These are phyloP conservation scores for Empidonax traillii DNA, from an alignment of 2,113 vertebrate species.

Conservation along the genomic window DNA sequence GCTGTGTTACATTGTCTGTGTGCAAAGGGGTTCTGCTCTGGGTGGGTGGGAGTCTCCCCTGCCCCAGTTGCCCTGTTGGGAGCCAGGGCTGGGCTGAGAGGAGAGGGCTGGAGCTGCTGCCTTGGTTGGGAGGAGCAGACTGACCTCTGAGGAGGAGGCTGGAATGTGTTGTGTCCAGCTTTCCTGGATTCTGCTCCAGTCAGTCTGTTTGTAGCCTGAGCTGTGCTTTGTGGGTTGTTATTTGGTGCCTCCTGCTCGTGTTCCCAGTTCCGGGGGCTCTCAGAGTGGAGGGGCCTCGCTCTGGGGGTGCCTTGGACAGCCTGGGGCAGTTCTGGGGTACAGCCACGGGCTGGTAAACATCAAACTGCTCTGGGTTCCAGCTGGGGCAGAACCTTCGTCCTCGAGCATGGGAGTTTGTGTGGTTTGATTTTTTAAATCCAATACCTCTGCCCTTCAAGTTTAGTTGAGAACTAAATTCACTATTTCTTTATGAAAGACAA, in stretches of 20 bases:
- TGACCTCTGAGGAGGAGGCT: not conserved
- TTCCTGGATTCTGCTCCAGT: not conserved
- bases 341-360: not conserved
- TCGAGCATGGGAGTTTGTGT: not conserved
- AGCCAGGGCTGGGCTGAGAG: not conserved
- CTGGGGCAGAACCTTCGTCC: not conserved
- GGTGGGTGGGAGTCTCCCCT: not conserved
- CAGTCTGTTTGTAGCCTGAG: not conserved
- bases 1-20: rapidly evolving
- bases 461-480: not conserved
- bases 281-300: not conserved
- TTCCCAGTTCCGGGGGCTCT: not conserved
- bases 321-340: rapidly evolving
- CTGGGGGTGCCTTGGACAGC: rapidly evolving
- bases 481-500: not conserved
- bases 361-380: not conserved
- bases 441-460: not conserved
- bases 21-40: not conserved
- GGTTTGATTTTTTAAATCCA: not conserved
- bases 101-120: not conserved
- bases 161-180: rapidly evolving
- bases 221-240: not conserved
- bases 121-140: not conserved
- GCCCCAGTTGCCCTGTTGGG: not conserved
- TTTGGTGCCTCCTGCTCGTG: not conserved